Evolutionary conservation across 2,113 vertebrate species (phyloP).

Genomic region (Oryzias woworae): DNA sequence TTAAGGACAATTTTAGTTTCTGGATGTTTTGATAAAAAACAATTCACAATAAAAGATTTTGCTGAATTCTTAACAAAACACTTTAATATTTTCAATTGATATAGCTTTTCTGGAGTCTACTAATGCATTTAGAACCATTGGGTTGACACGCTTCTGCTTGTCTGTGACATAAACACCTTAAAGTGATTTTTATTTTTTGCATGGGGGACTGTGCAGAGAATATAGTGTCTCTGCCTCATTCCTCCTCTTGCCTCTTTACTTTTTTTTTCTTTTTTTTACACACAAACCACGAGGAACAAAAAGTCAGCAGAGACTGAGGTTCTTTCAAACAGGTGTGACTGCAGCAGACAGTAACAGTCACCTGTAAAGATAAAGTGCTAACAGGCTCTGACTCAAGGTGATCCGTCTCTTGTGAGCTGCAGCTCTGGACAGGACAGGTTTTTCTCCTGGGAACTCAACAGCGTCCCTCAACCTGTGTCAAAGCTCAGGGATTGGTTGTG

Average conservation of each 20-base stretch:
- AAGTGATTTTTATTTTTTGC: slow-evolving; percentile 1
- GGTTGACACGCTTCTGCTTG: too few relatives aligned
- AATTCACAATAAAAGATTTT: too few relatives aligned
- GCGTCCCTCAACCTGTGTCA: slow-evolving; percentile 11
- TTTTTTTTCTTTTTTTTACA: neutral
- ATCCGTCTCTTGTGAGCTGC: slow-evolving; percentile 23
- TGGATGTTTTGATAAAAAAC: too few relatives aligned
- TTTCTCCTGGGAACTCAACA: slow-evolving; percentile 32
- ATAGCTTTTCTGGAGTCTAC: too few relatives aligned
- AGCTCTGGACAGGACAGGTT: slow-evolving; percentile 19
- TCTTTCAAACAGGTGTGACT: slow-evolving; percentile 6
- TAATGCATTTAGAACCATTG: too few relatives aligned
- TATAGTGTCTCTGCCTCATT: slow-evolving; percentile 25
- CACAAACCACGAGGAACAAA: neutral
- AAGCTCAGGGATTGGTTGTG: slow-evolving; percentile 19
- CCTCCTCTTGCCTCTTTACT: slow-evolving; percentile 34
- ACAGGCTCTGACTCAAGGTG: slow-evolving; percentile 15
- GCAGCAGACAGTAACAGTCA: slow-evolving; percentile 8
- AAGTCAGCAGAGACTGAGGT: neutral
- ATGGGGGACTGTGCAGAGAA: slow-evolving; percentile 31
- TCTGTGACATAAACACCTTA: too few relatives aligned
- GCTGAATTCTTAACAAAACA: too few relatives aligned
- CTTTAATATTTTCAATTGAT: too few relatives aligned
- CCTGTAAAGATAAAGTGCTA: slow-evolving; percentile 12
- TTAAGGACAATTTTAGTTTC: too few relatives aligned